Evolutionary conservation across 2,888 invertebrate genomes (phyloP).

Genomic region (Hermaeophaga mercurialis): DNA sequence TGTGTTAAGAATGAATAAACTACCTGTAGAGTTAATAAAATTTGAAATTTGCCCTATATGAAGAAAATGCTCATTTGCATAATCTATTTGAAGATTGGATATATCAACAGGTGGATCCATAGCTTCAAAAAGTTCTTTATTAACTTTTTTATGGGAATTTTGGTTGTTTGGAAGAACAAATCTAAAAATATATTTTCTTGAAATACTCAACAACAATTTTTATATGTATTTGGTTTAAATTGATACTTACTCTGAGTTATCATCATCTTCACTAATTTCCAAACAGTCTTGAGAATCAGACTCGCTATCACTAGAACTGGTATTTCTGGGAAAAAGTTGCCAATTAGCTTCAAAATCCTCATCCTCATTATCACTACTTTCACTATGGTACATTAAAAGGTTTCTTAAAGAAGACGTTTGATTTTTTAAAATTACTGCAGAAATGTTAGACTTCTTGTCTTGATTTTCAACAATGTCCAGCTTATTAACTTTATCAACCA

Average conservation of each 20-base stretch:
- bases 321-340: not conserved
- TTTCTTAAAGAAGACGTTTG: slow-evolving; percentile 32
- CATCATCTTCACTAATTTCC: slow-evolving; percentile 44
- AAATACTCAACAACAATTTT: not conserved
- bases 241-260: slow-evolving; percentile 23
- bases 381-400: slow-evolving; percentile 35
- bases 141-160: slow-evolving; percentile 24
- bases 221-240: not conserved
- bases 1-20: slow-evolving; percentile 34
- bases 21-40: slow-evolving; percentile 75
- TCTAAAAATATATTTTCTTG: no score
- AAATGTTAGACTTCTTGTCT: not conserved
- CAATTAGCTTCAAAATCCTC: not conserved
- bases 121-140: not conserved
- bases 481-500: slow-evolving; percentile 21
- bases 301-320: slow-evolving; percentile 13
- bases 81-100: slow-evolving; percentile 68
- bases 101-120: slow-evolving; percentile 72
- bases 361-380: slow-evolving; percentile 25
- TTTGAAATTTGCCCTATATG: slow-evolving; percentile 75
- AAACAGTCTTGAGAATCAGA: slow-evolving; percentile 36
- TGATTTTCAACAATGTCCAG: slow-evolving; percentile 18
- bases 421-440: slow-evolving; percentile 31
- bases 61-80: slow-evolving; percentile 75
- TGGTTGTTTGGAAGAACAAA: slow-evolving; percentile 10